phyloP scores from a whole-genome alignment of 2,888 invertebrate species.

The Nycteola revayana region DNA sequence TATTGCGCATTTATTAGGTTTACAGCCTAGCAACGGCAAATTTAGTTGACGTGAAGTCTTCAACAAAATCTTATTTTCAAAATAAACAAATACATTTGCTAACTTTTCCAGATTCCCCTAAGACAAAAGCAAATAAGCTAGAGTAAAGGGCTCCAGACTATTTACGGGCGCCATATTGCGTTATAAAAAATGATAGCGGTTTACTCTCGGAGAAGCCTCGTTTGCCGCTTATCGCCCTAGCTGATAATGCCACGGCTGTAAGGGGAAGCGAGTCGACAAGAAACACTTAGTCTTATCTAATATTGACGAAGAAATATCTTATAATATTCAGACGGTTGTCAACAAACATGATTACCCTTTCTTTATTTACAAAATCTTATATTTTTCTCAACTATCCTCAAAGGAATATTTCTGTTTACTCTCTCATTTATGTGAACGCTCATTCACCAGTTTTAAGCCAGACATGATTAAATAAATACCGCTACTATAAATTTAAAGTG shows the following conservation, averaged over 20 bases:
- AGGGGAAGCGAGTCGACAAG: conserved; percentile 56
- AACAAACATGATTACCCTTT: conserved; percentile 38
- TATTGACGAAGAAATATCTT: conserved; percentile 54
- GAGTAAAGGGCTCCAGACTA: conserved; percentile 46
- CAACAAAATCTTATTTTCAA: conserved; percentile 12
- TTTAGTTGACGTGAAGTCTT: neutral
- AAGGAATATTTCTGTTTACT: too few relatives aligned
- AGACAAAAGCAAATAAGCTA: conserved; percentile 51
- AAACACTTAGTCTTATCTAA: conserved; percentile 57
- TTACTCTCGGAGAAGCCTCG: conserved; percentile 54
- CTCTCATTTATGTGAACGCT: too few relatives aligned
- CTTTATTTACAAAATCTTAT: conserved; percentile 34
- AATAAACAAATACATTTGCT: conserved; percentile 39
- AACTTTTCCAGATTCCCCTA: conserved; percentile 30
- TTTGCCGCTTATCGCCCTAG: conserved; percentile 58
- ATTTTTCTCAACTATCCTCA: conserved; percentile 28
- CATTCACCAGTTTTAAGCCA: too few relatives aligned
- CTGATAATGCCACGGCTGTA: conserved; percentile 56
- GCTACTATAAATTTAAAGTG: too few relatives aligned
- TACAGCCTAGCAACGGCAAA: too few relatives aligned
- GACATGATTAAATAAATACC: too few relatives aligned
- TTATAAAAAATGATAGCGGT: conserved; percentile 67
- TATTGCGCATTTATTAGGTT: too few relatives aligned
- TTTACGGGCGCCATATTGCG: conserved; percentile 64
- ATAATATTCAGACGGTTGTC: conserved; percentile 40